Evolutionary conservation across 2,113 vertebrate species (phyloP), one percentile per base, ranked within the genome.

Genomic region (Platichthys flesus): DNA sequence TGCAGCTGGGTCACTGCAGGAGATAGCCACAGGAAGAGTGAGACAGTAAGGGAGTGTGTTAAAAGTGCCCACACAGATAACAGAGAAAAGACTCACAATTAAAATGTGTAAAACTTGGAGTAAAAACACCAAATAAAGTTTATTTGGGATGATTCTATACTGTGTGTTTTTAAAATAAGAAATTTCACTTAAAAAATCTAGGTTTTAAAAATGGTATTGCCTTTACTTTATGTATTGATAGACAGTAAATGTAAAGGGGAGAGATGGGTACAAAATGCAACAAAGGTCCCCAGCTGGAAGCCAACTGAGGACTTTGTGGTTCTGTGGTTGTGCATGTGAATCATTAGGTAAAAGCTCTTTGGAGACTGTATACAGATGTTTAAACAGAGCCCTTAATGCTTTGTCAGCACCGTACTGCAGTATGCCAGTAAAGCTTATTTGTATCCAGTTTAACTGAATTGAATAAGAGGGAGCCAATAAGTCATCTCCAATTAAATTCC

Each of bases 1-100:
- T 60, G 95, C 91, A 3, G 96, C 96, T 7, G 98, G 97, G 90
- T 99, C 97, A 60, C 94, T 95, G 76, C 95, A 97, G 75, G 56
- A 57, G 75, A 56, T 52, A 49, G 61, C 37, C 13, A 47, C 40
- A 42, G 40, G 40, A 42, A 14, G 54, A 37, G 40, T 47, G 54
- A 82, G 59, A 61, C 10, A 15, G 61, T 58, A 74, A 67, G 31
- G 28, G 28, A 31, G 28, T 31, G 28, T 31, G 28, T 7, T 2
- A 31, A 5, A 54, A 65, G 56, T 77, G 23, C 67, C 2, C 62
- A 81, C 31, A 54, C 14, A 51, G 16, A 20, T 40, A 67, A 60
- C 4, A 47, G 3, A 58, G 3, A 59, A 8, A 70, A 8, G 71
- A 52, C 3, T 4, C 3, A 16, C 5, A 49, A 18, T 3, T 13